These are phyloP conservation scores for Colostygia pectinataria DNA, from an alignment of 2,888 invertebrate species.

Conservation along the genomic window DNA sequence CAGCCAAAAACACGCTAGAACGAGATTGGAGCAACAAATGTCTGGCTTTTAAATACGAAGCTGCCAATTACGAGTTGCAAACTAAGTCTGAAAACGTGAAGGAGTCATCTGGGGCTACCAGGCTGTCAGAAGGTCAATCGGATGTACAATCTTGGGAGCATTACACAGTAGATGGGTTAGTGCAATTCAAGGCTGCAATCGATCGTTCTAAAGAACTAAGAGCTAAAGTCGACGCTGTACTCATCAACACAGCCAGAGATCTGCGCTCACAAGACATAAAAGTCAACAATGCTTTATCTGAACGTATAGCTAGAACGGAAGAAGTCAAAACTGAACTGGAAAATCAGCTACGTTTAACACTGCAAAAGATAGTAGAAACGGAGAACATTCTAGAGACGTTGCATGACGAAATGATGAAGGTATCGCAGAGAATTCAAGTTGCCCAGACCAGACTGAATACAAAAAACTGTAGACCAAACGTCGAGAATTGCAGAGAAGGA, in stretches of 20 bases:
- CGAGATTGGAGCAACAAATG: slow-evolving; percentile 95
- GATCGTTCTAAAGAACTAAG: slow-evolving; percentile 88
- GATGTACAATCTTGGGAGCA: slow-evolving; percentile 92
- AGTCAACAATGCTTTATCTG: slow-evolving; percentile 88
- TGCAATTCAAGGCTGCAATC: slow-evolving; percentile 88
- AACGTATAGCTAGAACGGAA: slow-evolving; percentile 89
- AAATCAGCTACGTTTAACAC: slow-evolving; percentile 83
- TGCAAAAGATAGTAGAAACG: slow-evolving; percentile 69
- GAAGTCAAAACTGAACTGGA: slow-evolving; percentile 88
- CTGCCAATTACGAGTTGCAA: slow-evolving; percentile 86
- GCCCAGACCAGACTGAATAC: slow-evolving; percentile 73
- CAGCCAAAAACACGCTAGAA: slow-evolving; percentile 90
- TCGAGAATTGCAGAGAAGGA: slow-evolving; percentile 75
- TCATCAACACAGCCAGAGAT: slow-evolving; percentile 90
- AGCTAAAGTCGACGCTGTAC: slow-evolving; percentile 86
- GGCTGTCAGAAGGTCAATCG: slow-evolving; percentile 91
- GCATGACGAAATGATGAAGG: slow-evolving; percentile 70
- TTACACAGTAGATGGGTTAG: slow-evolving; percentile 88
- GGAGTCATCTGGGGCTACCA: slow-evolving; percentile 90
- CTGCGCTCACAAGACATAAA: slow-evolving; percentile 90
- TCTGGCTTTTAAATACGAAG: slow-evolving; percentile 90
- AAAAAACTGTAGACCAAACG: slow-evolving; percentile 66
- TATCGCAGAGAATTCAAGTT: slow-evolving; percentile 70
- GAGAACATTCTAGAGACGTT: slow-evolving; percentile 70
- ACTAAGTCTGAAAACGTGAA: slow-evolving; percentile 87